phyloP scores from a whole-genome alignment of 2,888 invertebrate species.

The Sinohyriopsis cumingii region DNA sequence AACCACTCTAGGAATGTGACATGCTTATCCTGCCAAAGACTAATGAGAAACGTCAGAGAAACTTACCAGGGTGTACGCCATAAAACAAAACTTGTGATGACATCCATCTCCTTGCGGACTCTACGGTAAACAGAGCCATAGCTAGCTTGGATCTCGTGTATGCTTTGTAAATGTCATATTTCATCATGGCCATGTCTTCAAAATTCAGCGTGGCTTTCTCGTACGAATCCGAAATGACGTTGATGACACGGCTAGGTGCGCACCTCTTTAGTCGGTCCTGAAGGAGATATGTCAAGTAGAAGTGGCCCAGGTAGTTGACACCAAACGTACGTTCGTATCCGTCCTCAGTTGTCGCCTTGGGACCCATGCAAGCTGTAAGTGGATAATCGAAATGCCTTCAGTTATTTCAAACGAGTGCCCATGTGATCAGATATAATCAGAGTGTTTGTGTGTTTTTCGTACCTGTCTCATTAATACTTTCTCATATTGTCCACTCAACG shows the following conservation, averaged over 20 bases:
- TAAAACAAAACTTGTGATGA: slow-evolving; percentile 48
- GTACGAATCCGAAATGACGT: slow-evolving; percentile 62
- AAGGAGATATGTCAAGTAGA: slow-evolving; percentile 61
- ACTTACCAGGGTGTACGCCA: slow-evolving; percentile 65
- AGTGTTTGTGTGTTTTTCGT: too few species aligned
- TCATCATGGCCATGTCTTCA: slow-evolving; percentile 55
- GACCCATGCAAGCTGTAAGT: slow-evolving; percentile 63
- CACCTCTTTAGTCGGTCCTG: slow-evolving; percentile 49
- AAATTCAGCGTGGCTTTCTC: slow-evolving; percentile 54
- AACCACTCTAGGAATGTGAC: too few species aligned
- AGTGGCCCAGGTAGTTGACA: slow-evolving; percentile 66
- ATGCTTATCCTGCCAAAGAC: too few species aligned
- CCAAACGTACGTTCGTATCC: slow-evolving; percentile 59
- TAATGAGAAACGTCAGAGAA: too few species aligned
- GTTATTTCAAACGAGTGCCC: too few species aligned
- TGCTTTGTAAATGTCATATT: slow-evolving; percentile 55
- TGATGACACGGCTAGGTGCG: slow-evolving; percentile 63
- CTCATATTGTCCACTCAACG: too few species aligned
- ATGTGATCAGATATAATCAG: too few species aligned
- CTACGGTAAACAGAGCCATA: slow-evolving; percentile 51
- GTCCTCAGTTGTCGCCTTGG: slow-evolving; percentile 57
- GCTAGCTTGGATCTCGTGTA: slow-evolving; percentile 62
- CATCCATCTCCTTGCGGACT: slow-evolving; percentile 51
- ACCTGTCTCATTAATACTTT: too few species aligned
- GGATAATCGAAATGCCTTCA: too few species aligned